phyloP scores from a whole-genome alignment of 2,113 vertebrate genomes.

The Atlantisia rogersi region DNA sequence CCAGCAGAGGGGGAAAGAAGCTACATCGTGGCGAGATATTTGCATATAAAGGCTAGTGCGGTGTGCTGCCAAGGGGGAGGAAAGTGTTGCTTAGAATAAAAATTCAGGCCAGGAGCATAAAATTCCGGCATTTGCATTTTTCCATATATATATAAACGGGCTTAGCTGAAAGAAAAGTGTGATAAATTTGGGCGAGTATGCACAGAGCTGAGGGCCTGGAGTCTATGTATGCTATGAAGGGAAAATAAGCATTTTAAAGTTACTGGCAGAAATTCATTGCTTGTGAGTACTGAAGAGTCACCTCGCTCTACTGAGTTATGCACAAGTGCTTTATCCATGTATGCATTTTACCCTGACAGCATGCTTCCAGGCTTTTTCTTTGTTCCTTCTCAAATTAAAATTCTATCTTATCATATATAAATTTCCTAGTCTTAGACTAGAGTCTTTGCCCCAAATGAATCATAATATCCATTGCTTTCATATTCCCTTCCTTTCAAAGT shows the following conservation, averaged over 20 bases:
- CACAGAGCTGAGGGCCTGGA: background rate
- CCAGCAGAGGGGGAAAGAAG: slow-evolving; percentile 75
- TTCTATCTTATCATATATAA: background rate
- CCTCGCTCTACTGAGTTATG: background rate
- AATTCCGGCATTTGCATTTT: slow-evolving; percentile 5
- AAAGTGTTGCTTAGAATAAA: background rate
- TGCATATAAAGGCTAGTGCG: background rate
- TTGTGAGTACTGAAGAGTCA: background rate
- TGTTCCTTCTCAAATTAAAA: background rate
- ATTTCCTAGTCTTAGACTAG: background rate
- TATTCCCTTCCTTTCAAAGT: background rate
- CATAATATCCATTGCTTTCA: background rate
- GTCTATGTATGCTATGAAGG: background rate
- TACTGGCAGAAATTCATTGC: background rate
- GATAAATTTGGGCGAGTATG: background rate
- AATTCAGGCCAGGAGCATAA: background rate
- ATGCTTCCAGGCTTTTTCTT: background rate
- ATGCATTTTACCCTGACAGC: background rate
- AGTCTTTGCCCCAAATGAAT: background rate
- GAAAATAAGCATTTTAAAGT: background rate
- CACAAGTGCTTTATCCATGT: background rate
- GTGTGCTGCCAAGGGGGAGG: background rate
- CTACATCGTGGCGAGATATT: background rate
- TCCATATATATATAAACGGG: background rate
- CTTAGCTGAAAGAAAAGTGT: background rate